A percentile compares a stretch with the other conserved stretches of the same genome.
Evolutionary conservation across 2,888 invertebrate genomes (phyloP).

Genomic region (Thumatha senex): DNA sequence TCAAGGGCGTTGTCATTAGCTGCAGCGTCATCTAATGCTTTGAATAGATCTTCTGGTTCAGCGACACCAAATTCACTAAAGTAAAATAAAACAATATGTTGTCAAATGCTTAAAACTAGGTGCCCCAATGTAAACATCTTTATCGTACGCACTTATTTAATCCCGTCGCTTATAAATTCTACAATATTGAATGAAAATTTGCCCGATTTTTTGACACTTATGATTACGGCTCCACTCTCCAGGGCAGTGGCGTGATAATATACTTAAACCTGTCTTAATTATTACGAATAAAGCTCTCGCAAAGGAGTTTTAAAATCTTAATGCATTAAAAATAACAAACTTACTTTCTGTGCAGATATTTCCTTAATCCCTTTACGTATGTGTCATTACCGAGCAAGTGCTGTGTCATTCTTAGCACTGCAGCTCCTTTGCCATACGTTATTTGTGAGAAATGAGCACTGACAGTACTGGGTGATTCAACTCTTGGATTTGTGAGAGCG

Average conservation of each 20-base stretch:
- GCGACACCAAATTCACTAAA: conserved; percentile 68
- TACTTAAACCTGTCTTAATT: too few relatives aligned
- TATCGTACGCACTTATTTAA: too few relatives aligned
- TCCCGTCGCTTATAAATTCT: too few relatives aligned
- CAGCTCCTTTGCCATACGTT: conserved; percentile 86
- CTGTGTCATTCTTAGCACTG: conserved; percentile 87
- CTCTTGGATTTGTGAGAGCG: conserved; percentile 81
- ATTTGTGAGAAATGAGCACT: conserved; percentile 86
- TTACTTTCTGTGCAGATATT: conserved; percentile 8
- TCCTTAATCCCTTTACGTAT: conserved; percentile 76
- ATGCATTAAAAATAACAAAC: background rate
- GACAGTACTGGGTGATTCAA: conserved; percentile 83
- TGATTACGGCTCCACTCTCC: too few relatives aligned
- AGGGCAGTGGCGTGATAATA: too few relatives aligned
- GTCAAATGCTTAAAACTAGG: too few relatives aligned
- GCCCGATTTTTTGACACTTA: too few relatives aligned
- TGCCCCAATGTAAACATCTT: too few relatives aligned
- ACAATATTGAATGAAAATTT: too few relatives aligned
- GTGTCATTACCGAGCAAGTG: conserved; percentile 81
- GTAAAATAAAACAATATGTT: too few relatives aligned
- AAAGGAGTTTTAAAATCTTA: too few relatives aligned
- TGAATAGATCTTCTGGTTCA: conserved; percentile 77
- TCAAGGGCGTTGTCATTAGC: conserved; percentile 50
- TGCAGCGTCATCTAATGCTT: conserved; percentile 68
- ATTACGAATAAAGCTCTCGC: too few relatives aligned